phyloP scores from a whole-genome alignment of 2,113 vertebrate species.

The Microcebus murinus region DNA sequence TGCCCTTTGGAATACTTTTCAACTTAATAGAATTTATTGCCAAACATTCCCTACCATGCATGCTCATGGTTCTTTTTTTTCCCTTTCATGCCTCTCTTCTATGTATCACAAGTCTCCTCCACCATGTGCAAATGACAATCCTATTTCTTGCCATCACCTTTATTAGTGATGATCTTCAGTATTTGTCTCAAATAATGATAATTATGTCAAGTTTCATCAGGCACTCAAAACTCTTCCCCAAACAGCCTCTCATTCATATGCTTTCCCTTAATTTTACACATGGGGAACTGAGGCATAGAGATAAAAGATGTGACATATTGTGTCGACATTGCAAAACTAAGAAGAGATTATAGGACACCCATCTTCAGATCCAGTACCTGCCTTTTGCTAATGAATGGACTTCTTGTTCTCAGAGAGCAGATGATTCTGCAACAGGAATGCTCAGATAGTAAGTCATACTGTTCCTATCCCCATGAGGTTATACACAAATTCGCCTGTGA shows the following conservation, averaged over 20 bases:
- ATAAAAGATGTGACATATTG: not conserved
- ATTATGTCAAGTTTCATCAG: not conserved
- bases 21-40: not conserved
- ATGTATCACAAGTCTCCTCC: not conserved
- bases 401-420: not conserved
- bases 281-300: not conserved
- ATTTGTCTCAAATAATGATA: constrained; percentile 1
- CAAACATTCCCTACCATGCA: not conserved
- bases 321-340: not conserved
- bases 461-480: not conserved
- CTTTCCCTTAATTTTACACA: not conserved
- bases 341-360: not conserved
- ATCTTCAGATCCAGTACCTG: not conserved
- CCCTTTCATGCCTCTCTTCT: not conserved
- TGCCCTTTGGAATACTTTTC: constrained; percentile 12
- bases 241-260: not conserved
- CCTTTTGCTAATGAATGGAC: not conserved
- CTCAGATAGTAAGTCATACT: not conserved
- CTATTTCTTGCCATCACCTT: not conserved
- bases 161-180: not conserved
- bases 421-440: not conserved
- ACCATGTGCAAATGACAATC: not conserved
- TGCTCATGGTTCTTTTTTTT: not conserved
- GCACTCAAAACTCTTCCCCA: not conserved
- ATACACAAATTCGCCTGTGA: not conserved